Evolutionary conservation across 2,797 vertebrate genomes (phyloP).

Genomic region (Ctenopoma kingsleyae): DNA sequence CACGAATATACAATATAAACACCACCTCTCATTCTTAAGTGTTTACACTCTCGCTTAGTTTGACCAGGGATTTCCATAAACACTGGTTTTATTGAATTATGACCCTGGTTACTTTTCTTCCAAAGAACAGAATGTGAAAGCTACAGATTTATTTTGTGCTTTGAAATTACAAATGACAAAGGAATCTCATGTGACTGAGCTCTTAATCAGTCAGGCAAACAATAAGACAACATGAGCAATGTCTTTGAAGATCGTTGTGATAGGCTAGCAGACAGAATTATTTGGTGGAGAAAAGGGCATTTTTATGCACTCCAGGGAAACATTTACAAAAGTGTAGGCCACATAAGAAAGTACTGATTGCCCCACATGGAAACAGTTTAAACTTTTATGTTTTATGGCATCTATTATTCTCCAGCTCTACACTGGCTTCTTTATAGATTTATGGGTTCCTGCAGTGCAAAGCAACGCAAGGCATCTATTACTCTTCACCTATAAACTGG

Average conservation of each 20-base stretch:
- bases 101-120: slow-evolving; percentile 49
- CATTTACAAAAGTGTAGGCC: too few relatives aligned
- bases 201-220: slow-evolving; percentile 25
- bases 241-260: slow-evolving; percentile 6
- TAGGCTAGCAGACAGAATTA: slow-evolving; percentile 7
- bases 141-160: slow-evolving; percentile 34
- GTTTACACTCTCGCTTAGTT: slow-evolving; percentile 45
- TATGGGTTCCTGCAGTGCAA: too few relatives aligned
- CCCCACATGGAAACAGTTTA: too few relatives aligned
- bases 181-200: slow-evolving; percentile 25
- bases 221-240: slow-evolving; percentile 3
- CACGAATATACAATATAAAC: slow-evolving; percentile 46
- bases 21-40: slow-evolving; percentile 22
- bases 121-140: slow-evolving; percentile 61
- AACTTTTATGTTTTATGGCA: too few relatives aligned
- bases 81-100: slow-evolving; percentile 63
- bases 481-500: too few relatives aligned
- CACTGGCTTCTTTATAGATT: too few relatives aligned
- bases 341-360: too few relatives aligned
- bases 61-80: slow-evolving; percentile 44
- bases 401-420: too few relatives aligned
- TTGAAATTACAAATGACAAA: slow-evolving; percentile 53
- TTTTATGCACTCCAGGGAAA: too few relatives aligned
- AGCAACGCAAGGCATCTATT: too few relatives aligned
- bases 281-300: neutral